Conservation (phyloP, 2,797 vertebrate genomes). For the Phyllotis vaccarum region DNA sequence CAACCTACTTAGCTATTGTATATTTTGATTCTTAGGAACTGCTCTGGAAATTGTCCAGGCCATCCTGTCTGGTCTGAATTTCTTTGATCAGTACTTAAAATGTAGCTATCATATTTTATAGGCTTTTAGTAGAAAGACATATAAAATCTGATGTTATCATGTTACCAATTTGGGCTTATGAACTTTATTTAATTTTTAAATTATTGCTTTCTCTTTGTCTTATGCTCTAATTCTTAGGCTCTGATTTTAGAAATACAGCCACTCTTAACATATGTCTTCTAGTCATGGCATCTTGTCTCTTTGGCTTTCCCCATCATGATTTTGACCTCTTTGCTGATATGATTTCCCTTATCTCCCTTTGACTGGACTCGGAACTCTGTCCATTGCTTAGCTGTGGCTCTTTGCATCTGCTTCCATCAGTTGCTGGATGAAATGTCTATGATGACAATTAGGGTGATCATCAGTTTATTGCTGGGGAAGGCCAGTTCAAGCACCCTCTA, state of each 20-base stretch:
- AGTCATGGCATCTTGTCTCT: not conserved
- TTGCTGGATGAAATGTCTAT: too few species aligned
- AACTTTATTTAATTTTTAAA: conserved; percentile 54
- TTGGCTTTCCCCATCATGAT: too few species aligned
- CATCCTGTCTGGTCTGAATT: not conserved
- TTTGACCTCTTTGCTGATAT: too few species aligned
- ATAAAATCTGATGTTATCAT: conserved; percentile 40
- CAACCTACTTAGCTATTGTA: not conserved
- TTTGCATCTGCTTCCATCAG: too few species aligned
- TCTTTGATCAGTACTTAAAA: not conserved
- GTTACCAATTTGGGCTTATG: conserved; percentile 15
- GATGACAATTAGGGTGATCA: too few species aligned
- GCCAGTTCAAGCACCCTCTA: too few species aligned
- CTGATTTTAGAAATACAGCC: conserved; percentile 38
- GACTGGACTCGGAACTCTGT: too few species aligned
- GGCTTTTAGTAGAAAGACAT: not conserved
- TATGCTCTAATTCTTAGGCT: not conserved
- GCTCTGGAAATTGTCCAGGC: not conserved
- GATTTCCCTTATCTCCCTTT: too few species aligned
- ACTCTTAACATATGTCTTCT: conserved; percentile 25
- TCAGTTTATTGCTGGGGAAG: too few species aligned
- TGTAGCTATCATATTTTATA: not conserved
- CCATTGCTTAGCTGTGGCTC: too few species aligned
- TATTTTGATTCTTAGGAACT: not conserved
- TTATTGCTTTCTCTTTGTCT: not conserved